phyloP scores from a whole-genome alignment of 2,888 invertebrate species.

The Carterocephalus palaemon region DNA sequence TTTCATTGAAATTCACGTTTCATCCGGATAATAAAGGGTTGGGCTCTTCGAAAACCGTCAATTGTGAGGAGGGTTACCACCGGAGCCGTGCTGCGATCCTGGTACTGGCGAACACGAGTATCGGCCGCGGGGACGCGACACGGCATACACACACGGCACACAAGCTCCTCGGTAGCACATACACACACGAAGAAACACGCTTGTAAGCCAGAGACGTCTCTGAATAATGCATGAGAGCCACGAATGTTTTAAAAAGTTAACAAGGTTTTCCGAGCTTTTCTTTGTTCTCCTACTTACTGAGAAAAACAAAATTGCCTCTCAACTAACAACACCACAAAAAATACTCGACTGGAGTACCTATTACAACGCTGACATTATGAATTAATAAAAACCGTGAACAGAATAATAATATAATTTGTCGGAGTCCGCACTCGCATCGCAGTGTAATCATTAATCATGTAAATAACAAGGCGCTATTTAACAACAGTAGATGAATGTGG shows the following conservation, averaged over 20 bases:
- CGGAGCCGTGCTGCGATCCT: constrained; percentile 45
- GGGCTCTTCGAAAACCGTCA: constrained; percentile 67
- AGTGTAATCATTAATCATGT: constrained; percentile 19
- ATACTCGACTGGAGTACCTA: constrained; percentile 34
- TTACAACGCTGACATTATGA: constrained; percentile 29
- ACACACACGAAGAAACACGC: constrained; percentile 10
- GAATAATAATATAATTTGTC: constrained; percentile 24
- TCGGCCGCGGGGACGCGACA: constrained; percentile 47
- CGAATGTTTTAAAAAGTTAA: constrained; percentile 76
- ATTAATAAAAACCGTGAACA: constrained; percentile 28
- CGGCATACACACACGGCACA: constrained; percentile 24
- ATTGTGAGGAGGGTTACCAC: constrained; percentile 68
- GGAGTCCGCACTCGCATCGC: constrained; percentile 9
- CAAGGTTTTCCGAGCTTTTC: constrained; percentile 73
- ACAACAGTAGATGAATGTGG: constrained; percentile 4
- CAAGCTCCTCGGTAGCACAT: constrained; percentile 16
- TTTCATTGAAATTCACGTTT: constrained; percentile 72
- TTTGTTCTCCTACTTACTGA: constrained; percentile 65
- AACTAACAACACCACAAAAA: constrained; percentile 38
- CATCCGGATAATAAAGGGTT: constrained; percentile 68
- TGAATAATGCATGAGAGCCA: constrained; percentile 71
- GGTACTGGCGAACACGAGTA: constrained; percentile 48
- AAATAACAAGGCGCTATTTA: constrained; percentile 13
- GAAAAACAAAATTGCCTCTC: constrained; percentile 63
- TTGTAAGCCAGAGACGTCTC: constrained; percentile 41